Evolutionary conservation across 2,113 vertebrate genomes (phyloP).

Genomic region (Austrofundulus limnaeus): DNA sequence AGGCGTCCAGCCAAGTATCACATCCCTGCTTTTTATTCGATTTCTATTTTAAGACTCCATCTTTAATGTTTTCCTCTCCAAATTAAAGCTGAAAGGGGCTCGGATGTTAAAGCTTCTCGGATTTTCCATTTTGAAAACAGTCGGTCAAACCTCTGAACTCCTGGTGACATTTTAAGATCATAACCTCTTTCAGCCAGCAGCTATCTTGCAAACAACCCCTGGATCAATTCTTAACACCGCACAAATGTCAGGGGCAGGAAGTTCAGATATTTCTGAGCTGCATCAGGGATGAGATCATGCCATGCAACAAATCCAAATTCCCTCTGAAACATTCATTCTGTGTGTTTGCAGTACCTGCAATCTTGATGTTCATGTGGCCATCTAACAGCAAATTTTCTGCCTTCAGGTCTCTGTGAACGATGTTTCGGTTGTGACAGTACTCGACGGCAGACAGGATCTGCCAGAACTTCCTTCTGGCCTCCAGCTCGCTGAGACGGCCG

Average conservation of each 20-base stretch:
- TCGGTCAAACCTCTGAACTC: constrained; percentile 1
- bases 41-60: constrained; percentile 10
- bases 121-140: constrained; percentile 14
- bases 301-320: constrained; percentile 5
- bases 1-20: not conserved
- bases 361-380: constrained; percentile 98
- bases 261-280: constrained; percentile 50
- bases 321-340: too few species aligned
- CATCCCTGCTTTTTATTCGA: constrained; percentile 25
- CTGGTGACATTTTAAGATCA: constrained; percentile 1
- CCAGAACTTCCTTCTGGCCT: constrained; percentile 97
- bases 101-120: constrained; percentile 1
- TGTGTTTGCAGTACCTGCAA: constrained; percentile 85
- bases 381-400: constrained; percentile 96
- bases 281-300: constrained; percentile 28
- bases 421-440: constrained; percentile 92
- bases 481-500: constrained; percentile 89
- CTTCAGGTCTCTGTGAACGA: constrained; percentile 96
- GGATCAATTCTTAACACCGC: constrained; percentile 38
- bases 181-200: constrained; percentile 26
- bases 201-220: constrained; percentile 21
- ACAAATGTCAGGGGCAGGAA: constrained; percentile 43
- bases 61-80: constrained; percentile 10
- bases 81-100: constrained; percentile 10
- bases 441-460: constrained; percentile 96